Percentiles rank a stretch among this genome's conserved stretches.
phyloP scores from a whole-genome alignment of 2,113 vertebrate genomes.

The Galeopterus variegatus region DNA sequence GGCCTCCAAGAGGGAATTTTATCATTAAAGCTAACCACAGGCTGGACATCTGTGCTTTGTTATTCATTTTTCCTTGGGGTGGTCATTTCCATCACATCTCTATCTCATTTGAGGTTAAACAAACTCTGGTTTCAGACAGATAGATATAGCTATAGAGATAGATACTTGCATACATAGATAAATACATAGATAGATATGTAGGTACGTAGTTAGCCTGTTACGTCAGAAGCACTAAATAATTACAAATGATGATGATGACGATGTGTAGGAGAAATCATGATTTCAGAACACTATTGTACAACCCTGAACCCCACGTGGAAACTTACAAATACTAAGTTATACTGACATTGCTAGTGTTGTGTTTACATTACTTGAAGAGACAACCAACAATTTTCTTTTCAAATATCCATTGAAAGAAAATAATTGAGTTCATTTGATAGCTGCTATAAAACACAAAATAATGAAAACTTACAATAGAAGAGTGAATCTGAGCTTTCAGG shows the following conservation, averaged over 20 bases:
- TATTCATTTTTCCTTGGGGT: background rate
- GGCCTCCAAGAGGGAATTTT: rapidly evolving
- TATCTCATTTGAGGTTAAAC: background rate
- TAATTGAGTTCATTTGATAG: background rate
- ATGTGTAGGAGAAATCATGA: background rate
- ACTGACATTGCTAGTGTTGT: background rate
- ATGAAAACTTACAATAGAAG: background rate
- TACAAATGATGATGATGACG: background rate
- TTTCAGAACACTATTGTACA: background rate
- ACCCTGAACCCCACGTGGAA: background rate
- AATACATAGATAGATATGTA: background rate
- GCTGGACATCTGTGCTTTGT: background rate
- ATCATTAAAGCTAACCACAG: background rate
- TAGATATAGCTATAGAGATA: background rate
- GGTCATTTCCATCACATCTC: background rate
- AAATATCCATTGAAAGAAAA: constrained; percentile 11
- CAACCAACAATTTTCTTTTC: background rate
- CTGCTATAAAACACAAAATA: background rate
- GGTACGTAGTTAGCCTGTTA: background rate
- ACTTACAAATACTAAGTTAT: background rate
- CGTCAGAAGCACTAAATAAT: background rate
- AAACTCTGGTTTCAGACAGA: background rate
- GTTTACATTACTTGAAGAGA: background rate
- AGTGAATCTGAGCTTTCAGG: background rate
- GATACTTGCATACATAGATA: too few species aligned